Evolutionary conservation across 1,140 invertebrate genomes (phyloP).

Genomic region (Nephotettix cincticeps): DNA sequence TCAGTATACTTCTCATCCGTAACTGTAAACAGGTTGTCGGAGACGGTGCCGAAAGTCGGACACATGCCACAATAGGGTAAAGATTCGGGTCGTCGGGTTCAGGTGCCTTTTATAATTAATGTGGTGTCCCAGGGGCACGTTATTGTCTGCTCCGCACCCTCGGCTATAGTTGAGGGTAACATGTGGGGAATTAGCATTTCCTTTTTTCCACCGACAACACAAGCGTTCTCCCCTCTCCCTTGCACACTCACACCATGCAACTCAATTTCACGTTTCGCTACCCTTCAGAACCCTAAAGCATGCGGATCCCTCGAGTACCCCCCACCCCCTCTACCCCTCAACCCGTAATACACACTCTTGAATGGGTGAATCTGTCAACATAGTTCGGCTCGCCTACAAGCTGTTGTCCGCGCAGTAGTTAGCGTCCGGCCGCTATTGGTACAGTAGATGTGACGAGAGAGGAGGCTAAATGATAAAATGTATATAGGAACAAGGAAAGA

Average conservation of each 20-base stretch:
- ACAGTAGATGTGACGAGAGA: no score
- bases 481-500: no score
- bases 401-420: no score
- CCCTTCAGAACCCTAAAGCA: conserved; percentile 33
- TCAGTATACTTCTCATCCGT: no score
- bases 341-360: conserved; percentile 7
- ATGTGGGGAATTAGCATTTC: conserved; percentile 38
- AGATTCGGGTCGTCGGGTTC: conserved; percentile 18
- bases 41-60: no score
- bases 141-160: conserved; percentile 23
- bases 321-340: background rate
- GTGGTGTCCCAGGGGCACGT: conserved; percentile 1
- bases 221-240: background rate
- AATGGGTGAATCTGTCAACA: conserved; percentile 20
- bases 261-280: conserved; percentile 34
- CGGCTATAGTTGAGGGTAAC: conserved; percentile 30
- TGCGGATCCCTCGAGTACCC: conserved; percentile 8
- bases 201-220: conserved; percentile 31
- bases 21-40: no score
- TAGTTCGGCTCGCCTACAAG: no score
- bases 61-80: no score
- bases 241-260: conserved; percentile 28
- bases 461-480: no score
- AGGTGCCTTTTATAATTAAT: conserved; percentile 27
- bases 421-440: no score